Conservation (phyloP, 2,797 vertebrate species). For the Linurgus olivaceus region DNA sequence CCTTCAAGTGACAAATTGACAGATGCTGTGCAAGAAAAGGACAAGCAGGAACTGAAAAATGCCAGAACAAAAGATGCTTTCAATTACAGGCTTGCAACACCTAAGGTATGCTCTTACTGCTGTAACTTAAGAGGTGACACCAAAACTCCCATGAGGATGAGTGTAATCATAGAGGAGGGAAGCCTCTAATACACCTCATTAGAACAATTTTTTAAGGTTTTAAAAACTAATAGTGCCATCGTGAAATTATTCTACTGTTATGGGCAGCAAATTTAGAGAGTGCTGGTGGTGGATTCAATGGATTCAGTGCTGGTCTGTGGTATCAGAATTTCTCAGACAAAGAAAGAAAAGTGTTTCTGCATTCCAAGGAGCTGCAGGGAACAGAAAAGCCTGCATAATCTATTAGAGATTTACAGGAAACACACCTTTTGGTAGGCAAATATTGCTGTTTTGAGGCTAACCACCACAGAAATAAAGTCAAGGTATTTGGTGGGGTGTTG, state of each 20-base stretch:
- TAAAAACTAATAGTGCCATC: background rate
- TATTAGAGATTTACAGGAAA: background rate
- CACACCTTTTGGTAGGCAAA: background rate
- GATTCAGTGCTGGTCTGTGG: background rate
- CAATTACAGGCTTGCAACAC: background rate
- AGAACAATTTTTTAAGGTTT: background rate
- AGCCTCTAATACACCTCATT: background rate
- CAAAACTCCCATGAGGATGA: background rate
- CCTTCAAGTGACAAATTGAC: background rate
- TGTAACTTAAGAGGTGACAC: background rate
- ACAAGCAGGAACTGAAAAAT: background rate
- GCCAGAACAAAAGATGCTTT: background rate
- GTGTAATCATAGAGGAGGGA: background rate
- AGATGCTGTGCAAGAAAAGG: background rate
- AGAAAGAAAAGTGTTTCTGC: background rate
- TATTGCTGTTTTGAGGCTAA: background rate
- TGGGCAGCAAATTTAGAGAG: background rate
- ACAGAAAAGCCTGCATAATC: background rate
- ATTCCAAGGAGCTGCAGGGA: background rate
- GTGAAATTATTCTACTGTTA: background rate
- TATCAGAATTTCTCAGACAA: background rate
- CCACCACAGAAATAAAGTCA: background rate
- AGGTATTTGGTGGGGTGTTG: rapidly evolving
- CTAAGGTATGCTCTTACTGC: background rate
- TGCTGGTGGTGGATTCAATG: background rate